Evolutionary conservation across 2,113 vertebrate genomes (phyloP).

Genomic region (Puma concolor): DNA sequence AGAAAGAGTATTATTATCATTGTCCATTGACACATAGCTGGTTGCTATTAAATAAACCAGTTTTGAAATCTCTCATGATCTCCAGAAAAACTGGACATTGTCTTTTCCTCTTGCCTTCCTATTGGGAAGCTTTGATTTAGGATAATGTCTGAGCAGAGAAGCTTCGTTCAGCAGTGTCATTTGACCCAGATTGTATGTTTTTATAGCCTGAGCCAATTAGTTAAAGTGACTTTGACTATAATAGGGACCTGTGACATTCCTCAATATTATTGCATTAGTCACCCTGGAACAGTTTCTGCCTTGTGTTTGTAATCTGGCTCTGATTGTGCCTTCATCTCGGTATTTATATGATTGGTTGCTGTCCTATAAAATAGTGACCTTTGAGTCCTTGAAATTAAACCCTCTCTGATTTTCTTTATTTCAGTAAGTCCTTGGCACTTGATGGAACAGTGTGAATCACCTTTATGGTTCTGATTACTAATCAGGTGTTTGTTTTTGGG

Average conservation of each 20-base stretch:
- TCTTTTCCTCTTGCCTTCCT: conserved; percentile 46
- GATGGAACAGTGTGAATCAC: not conserved
- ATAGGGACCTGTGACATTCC: conserved; percentile 69
- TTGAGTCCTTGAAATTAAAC: conserved; percentile 69
- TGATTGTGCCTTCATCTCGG: conserved; percentile 58
- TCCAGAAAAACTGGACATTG: not conserved
- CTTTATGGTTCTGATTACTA: conserved; percentile 41
- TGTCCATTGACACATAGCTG: not conserved
- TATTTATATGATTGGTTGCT: conserved; percentile 26
- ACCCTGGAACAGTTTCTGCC: conserved; percentile 38
- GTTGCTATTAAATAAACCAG: not conserved
- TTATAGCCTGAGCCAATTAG: conserved; percentile 73
- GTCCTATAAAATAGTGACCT: conserved; percentile 66
- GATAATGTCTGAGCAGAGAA: conserved; percentile 54
- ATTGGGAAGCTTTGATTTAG: conserved; percentile 74
- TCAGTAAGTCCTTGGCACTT: not conserved
- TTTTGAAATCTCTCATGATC: conserved; percentile 5
- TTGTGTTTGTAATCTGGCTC: conserved; percentile 41
- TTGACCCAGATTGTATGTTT: conserved; percentile 70
- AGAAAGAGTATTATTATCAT: not conserved
- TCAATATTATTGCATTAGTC: conserved; percentile 30
- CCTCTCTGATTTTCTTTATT: conserved; percentile 16
- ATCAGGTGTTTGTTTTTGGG: not conserved
- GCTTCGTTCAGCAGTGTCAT: conserved; percentile 24
- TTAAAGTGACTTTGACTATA: conserved; percentile 76